Evolutionary conservation across 2,888 invertebrate species (phyloP).

Genomic region (Dryadula phaetusa): DNA sequence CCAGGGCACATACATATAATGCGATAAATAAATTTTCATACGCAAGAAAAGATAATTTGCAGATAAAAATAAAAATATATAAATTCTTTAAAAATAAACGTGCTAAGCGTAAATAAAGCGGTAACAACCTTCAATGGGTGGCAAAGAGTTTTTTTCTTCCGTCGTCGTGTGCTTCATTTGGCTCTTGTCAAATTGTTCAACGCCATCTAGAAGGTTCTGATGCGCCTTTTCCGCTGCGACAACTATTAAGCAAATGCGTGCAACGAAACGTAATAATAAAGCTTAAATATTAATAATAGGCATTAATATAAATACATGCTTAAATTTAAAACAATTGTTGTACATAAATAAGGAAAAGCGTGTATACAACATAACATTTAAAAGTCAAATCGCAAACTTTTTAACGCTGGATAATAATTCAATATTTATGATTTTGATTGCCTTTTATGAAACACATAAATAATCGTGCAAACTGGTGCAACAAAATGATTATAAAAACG

Average conservation of each 20-base stretch:
- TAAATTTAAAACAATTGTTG: slow-evolving; percentile 17
- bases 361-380: slow-evolving; percentile 28
- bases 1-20: neutral
- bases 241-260: slow-evolving; percentile 83
- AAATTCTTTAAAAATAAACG: slow-evolving; percentile 24
- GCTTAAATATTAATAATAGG: slow-evolving; percentile 44
- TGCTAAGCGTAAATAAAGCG: slow-evolving; percentile 49
- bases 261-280: slow-evolving; percentile 59
- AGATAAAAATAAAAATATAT: slow-evolving; percentile 1
- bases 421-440: slow-evolving; percentile 17
- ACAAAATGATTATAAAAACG: slow-evolving; percentile 39
- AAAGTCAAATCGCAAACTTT: slow-evolving; percentile 6
- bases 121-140: slow-evolving; percentile 87
- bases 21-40: neutral
- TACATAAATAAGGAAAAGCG: slow-evolving; percentile 39
- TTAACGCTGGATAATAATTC: slow-evolving; percentile 24
- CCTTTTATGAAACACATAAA: slow-evolving; percentile 8
- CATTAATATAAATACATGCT: slow-evolving; percentile 33
- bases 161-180: slow-evolving; percentile 90
- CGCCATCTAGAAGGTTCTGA: slow-evolving; percentile 88
- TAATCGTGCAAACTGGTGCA: slow-evolving; percentile 16
- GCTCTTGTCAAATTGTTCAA: slow-evolving; percentile 89
- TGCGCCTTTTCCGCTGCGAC: slow-evolving; percentile 90
- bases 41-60: neutral
- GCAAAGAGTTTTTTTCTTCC: slow-evolving; percentile 89